Evolutionary conservation across 1,140 invertebrate species (phyloP).

Genomic region (Macrotrachela quadricornifera): DNA sequence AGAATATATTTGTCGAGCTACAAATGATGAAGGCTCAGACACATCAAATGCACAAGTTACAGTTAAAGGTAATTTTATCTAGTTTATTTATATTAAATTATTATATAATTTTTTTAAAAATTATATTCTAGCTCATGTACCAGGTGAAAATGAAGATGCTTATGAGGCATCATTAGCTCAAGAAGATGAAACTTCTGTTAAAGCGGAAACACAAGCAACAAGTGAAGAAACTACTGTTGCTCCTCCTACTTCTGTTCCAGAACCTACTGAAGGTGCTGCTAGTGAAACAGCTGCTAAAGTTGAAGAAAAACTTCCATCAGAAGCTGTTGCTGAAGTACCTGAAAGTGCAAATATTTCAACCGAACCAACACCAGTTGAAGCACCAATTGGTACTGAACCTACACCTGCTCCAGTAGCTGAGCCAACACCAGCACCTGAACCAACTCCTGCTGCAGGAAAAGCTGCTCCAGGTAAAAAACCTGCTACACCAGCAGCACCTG

Average conservation of each 20-base stretch:
- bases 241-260: background rate
- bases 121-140: too few species aligned
- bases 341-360: background rate
- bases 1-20: conserved; percentile 1
- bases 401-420: background rate
- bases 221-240: background rate
- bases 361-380: background rate
- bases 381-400: background rate
- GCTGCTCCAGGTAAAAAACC: too few species aligned
- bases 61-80: conserved; percentile 60
- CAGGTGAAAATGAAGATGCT: background rate
- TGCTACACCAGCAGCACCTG: background rate
- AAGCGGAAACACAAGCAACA: background rate
- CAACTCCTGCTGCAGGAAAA: too few species aligned
- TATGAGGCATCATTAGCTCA: background rate
- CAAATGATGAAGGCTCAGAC: conserved; percentile 4
- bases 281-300: background rate
- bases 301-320: background rate
- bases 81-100: background rate
- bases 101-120: background rate
- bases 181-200: background rate
- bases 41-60: conserved; percentile 72
- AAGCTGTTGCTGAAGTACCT: conserved; percentile 6
- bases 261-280: background rate
- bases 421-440: background rate